A percentile compares a stretch with the other conserved stretches of the same genome.
Evolutionary conservation across 2,113 vertebrate species (phyloP).

Genomic region (Suncus etruscus): DNA sequence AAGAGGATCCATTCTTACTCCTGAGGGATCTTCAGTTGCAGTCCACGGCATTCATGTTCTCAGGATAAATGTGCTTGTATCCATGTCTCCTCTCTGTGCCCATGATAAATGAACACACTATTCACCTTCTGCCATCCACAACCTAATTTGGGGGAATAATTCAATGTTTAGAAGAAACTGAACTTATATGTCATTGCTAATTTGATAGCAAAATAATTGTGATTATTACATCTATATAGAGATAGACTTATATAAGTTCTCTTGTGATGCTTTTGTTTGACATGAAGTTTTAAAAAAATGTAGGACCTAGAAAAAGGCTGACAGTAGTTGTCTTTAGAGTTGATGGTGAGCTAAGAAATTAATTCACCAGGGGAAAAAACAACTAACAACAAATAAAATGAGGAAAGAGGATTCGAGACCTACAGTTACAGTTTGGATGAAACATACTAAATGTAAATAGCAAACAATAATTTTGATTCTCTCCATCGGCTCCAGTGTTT

Average conservation of each 20-base stretch:
- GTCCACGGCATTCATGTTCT: slow-evolving; percentile 74
- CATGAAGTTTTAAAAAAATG: slow-evolving; percentile 43
- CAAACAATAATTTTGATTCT: slow-evolving; percentile 63
- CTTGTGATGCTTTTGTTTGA: slow-evolving; percentile 10
- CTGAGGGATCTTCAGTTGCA: slow-evolving; percentile 37
- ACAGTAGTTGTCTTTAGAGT: slow-evolving; percentile 34
- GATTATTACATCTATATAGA: neutral
- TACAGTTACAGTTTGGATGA: slow-evolving; percentile 51
- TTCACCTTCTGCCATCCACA: slow-evolving; percentile 48
- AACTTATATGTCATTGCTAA: neutral
- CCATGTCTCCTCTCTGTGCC: slow-evolving; percentile 45
- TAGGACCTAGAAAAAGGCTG: neutral
- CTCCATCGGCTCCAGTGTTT: slow-evolving; percentile 62
- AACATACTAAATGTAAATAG: slow-evolving; percentile 86
- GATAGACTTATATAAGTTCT: slow-evolving; percentile 42
- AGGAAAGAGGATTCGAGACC: neutral
- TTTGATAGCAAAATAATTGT: slow-evolving; percentile 27
- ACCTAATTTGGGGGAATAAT: slow-evolving; percentile 61
- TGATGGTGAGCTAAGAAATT: slow-evolving; percentile 58
- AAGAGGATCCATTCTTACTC: neutral
- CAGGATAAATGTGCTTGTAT: slow-evolving; percentile 74
- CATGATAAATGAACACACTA: slow-evolving; percentile 62
- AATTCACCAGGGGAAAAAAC: neutral
- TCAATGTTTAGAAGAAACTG: slow-evolving; percentile 48
- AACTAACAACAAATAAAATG: slow-evolving; percentile 17